Conservation (phyloP, 1,140 invertebrate species). For the Condylostylus longicornis region DNA sequence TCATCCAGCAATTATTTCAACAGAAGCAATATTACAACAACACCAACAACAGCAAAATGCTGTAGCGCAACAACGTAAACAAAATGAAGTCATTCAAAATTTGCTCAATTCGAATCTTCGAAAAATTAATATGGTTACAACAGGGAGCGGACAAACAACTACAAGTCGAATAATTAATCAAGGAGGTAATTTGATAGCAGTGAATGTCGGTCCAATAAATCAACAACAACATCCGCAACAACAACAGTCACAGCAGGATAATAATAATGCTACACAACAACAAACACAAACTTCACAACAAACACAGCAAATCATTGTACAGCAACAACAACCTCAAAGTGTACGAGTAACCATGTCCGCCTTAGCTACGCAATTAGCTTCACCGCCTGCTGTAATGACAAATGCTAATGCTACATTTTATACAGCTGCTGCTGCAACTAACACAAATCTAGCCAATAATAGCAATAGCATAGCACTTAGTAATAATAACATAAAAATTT, state of each 20-base stretch:
- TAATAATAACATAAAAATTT: slow-evolving; percentile 22
- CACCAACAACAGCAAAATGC: slow-evolving; percentile 17
- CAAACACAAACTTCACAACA: slow-evolving; percentile 6
- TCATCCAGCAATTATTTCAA: slow-evolving; percentile 13
- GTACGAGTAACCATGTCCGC: slow-evolving; percentile 31
- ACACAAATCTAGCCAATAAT: slow-evolving; percentile 8
- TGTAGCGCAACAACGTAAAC: slow-evolving; percentile 20
- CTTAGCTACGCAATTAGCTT: slow-evolving; percentile 28
- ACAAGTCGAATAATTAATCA: slow-evolving; percentile 30
- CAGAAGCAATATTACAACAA: slow-evolving; percentile 19
- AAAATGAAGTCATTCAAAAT: slow-evolving; percentile 27
- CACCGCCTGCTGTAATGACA: slow-evolving; percentile 30
- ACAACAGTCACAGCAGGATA: slow-evolving; percentile 9
- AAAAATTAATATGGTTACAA: slow-evolving; percentile 22
- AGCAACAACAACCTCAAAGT: slow-evolving; percentile 11
- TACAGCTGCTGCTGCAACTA: slow-evolving; percentile 19
- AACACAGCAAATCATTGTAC: too few relatives aligned
- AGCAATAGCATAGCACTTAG: neutral
- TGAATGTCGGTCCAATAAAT: slow-evolving; percentile 30
- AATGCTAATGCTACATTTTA: slow-evolving; percentile 22
- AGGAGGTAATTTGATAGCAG: slow-evolving; percentile 34
- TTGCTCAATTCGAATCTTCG: slow-evolving; percentile 21
- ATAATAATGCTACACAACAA: slow-evolving; percentile 5
- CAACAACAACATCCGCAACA: too few relatives aligned
- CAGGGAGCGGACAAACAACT: slow-evolving; percentile 13